These are phyloP conservation scores for Meda fulgida DNA, from an alignment of 2,797 vertebrate species.

Conservation along the genomic window DNA sequence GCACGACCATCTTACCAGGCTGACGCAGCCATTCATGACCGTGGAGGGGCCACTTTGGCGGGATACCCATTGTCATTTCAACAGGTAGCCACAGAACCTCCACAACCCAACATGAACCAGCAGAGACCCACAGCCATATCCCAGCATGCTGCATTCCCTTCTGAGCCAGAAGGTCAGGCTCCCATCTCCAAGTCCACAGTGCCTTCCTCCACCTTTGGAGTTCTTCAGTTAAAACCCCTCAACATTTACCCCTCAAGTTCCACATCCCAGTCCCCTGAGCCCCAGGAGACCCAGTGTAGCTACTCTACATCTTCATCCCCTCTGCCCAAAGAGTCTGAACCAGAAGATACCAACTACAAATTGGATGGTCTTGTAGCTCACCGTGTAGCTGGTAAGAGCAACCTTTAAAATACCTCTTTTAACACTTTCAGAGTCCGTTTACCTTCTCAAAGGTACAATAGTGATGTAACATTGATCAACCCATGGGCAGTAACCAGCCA, in stretches of 20 bases:
- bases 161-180: conserved; percentile 44
- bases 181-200: conserved; percentile 50
- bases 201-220: conserved; percentile 53
- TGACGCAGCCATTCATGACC: conserved; percentile 63
- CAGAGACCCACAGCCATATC: conserved; percentile 64
- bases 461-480: neutral
- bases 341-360: conserved; percentile 85
- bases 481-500: neutral
- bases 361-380: conserved; percentile 95
- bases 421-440: neutral
- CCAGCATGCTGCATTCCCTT: conserved; percentile 40
- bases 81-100: conserved; percentile 63
- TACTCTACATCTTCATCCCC: conserved; percentile 72
- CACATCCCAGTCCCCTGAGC: conserved; percentile 65
- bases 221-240: conserved; percentile 71
- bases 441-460: neutral
- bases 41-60: conserved; percentile 44
- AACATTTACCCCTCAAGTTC: conserved; percentile 71
- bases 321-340: conserved; percentile 76
- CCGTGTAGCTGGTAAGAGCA: conserved; percentile 91
- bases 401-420: neutral
- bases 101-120: conserved; percentile 62
- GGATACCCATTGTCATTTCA: conserved; percentile 55
- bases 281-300: conserved; percentile 61
- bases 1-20: conserved; percentile 71